Conservation (phyloP, 53 echinoderm and acorn worm species). For the Patiria pectinifera region DNA sequence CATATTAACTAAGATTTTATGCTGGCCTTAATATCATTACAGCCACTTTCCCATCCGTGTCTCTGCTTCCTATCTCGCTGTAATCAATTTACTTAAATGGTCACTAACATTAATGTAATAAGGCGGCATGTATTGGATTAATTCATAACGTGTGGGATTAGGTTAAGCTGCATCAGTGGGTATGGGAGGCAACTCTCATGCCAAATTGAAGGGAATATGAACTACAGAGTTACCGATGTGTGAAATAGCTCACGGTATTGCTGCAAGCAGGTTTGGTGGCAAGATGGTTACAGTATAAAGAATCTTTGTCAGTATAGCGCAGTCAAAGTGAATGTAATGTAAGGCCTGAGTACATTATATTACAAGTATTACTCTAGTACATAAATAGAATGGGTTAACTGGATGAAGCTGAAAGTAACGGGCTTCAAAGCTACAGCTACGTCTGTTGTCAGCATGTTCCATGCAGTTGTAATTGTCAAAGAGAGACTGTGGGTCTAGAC, state of each 20-base stretch:
- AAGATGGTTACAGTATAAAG: background rate
- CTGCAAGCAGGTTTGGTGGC: background rate
- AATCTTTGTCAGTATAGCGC: no score
- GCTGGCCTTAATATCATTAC: constrained; percentile 6
- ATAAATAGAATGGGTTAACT: no score
- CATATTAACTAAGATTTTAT: background rate
- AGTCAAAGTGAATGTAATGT: no score
- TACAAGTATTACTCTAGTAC: no score
- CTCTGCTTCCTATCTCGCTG: background rate
- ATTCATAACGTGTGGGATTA: constrained; percentile 33
- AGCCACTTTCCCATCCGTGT: background rate
- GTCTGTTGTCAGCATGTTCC: background rate
- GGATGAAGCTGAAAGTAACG: no score
- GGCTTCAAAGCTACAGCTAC: no score
- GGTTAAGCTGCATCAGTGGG: background rate
- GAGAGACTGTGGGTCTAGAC: background rate
- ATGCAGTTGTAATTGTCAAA: no score
- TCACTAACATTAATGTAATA: constrained; percentile 19
- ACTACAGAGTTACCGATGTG: background rate
- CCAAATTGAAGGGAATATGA: background rate
- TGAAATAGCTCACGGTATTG: background rate
- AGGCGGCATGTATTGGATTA: constrained; percentile 29
- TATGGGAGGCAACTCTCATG: background rate
- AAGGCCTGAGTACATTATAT: no score
- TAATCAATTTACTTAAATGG: constrained; percentile 17